Percentiles rank a stretch among this genome's conserved stretches.
These are phyloP conservation scores for Formica aserva DNA, from an alignment of 2,888 invertebrate genomes.

Conservation along the genomic window DNA sequence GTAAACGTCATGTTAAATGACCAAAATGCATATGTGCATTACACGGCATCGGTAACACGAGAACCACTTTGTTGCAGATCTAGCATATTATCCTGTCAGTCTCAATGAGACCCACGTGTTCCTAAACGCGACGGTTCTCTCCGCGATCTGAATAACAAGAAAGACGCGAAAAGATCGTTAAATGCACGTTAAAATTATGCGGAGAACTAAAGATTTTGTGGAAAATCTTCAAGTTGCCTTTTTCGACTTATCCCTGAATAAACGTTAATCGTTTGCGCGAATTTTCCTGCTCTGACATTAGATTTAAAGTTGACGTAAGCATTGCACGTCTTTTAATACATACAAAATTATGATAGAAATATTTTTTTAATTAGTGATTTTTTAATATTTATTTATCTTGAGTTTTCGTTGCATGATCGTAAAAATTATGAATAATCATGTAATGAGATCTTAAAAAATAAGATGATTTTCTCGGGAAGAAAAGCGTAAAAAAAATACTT, in stretches of 20 bases:
- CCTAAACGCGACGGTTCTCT: not conserved
- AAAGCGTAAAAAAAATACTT: not conserved
- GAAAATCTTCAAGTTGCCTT: not conserved
- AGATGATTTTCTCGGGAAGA: not conserved
- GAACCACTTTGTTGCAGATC: not conserved
- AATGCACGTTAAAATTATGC: constrained; percentile 6
- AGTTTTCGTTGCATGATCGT: not conserved
- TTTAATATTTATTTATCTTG: not conserved
- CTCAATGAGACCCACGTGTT: constrained; percentile 13
- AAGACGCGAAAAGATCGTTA: not conserved
- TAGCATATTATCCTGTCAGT: constrained; percentile 29
- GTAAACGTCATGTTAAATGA: not conserved
- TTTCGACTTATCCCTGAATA: not conserved
- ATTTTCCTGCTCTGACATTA: not conserved
- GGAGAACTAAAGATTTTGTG: not conserved
- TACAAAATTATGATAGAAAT: constrained; percentile 1
- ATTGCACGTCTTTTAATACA: not conserved
- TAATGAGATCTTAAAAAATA: not conserved
- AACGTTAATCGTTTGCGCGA: not conserved
- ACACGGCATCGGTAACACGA: not conserved
- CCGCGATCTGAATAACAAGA: not conserved
- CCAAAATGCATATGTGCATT: not conserved
- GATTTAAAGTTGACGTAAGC: not conserved
- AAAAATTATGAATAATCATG: not conserved
- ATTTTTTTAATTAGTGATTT: not conserved